Evolutionary conservation across 1,140 invertebrate genomes (phyloP).

Genomic region (Penaeus vannamei): DNA sequence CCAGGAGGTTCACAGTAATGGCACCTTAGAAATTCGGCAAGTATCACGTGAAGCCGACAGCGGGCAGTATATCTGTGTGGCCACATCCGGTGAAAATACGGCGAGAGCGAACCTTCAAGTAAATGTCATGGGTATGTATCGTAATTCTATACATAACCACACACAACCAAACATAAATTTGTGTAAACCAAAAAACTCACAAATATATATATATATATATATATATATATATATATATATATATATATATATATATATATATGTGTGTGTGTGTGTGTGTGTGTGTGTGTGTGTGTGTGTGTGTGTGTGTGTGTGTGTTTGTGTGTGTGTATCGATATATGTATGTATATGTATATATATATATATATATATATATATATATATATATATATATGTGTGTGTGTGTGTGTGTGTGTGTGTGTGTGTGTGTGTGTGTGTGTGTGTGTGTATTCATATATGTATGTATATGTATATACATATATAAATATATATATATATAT

Average conservation of each 20-base stretch:
- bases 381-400: no score
- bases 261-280: not conserved
- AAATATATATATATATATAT: not conserved
- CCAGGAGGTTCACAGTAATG: slow-evolving; percentile 78
- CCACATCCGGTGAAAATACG: slow-evolving; percentile 86
- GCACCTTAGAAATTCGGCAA: slow-evolving; percentile 78
- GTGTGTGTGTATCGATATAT: not conserved
- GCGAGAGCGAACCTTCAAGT: slow-evolving; percentile 77
- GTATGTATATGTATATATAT: not conserved
- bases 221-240: not conserved
- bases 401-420: no score
- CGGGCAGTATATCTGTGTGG: slow-evolving; percentile 90
- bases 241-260: not conserved
- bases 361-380: no score
- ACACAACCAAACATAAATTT: not conserved
- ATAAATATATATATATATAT: no score
- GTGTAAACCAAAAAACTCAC: not conserved
- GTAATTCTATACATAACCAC: not conserved
- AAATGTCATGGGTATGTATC: slow-evolving; percentile 71
- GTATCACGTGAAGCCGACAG: slow-evolving; percentile 81
- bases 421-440: no score
- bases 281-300: not conserved
- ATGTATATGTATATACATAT: no score
- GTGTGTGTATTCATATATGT: no score
- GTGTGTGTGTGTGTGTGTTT: slow-evolving; percentile 12